Base-by-base conservation (phyloP, 2,113 vertebrate species). In the Aphelocoma coerulescens region DNA sequence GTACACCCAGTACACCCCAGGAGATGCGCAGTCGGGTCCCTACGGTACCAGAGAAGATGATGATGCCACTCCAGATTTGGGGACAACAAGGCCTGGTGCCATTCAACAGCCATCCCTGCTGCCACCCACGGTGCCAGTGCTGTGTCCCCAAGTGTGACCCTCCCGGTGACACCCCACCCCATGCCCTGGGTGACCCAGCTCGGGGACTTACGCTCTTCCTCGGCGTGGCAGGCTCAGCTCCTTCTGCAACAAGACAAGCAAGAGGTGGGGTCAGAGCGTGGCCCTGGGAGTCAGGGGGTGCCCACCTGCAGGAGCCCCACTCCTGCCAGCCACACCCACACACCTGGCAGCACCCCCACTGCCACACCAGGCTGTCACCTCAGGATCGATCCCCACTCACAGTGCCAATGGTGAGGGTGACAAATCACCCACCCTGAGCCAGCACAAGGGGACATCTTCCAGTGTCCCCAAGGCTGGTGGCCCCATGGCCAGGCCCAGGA, bases 161-260 rank as follows among this genome's bases (percentile, higher is more conserved):
- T 33, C 86, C 44, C 9, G 0, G 49, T 73, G 95, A 26, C 82
- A 44, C 32, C 68, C 46, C 13, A 16, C 24, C 62, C 91, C 16
- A 1, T 0, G 0, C 48, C 54, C 43, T 1, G 3, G 10, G 52
- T n/a, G 46, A 8, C 44, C 58, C 67, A 52, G 75, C 26, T 12
- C 2, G 0, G 52, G 55, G 16, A 99, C 99, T 99, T 97, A 99
- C 99, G 98, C 96, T 86, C 98, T 98, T 94, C 99, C 99, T 77
- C 99, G 98, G 59, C 99, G 98, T 3, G 99, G 99, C 97, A 99
- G 98, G 96, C 99, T 99, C 97, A 99, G 97, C 96, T 99, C 99
- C 96, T 99, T 99, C 99, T 99, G 97, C 62, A 98, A 98, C 1
- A 11, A 96, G 73, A 97, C 33, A 91, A 92, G 85, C 2, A 2